Evolutionary conservation across 2,797 vertebrate genomes (phyloP), one percentile per base, ranked within the genome.

Genomic region (Buphagus erythrorhynchus): DNA sequence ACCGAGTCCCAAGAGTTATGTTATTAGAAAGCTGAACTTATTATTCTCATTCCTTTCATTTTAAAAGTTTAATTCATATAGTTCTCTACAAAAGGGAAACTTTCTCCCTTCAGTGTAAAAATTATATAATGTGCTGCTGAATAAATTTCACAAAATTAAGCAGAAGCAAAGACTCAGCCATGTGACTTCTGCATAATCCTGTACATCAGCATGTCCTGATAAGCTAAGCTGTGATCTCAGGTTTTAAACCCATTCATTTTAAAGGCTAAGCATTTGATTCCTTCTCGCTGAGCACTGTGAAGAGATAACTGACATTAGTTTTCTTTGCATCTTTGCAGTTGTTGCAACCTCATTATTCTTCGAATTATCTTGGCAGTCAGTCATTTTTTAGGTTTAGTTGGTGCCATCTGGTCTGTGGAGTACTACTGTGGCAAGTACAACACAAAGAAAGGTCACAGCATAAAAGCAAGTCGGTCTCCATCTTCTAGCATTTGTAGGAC

Each of bases 381-480:
- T 86, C 0, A 92, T 95, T 97, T 97, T 89, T 88, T 76, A 83
- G 94, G 86, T 92, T 97, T 88, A 85, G 87, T 36, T 94, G 97
- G 97, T 97, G 97, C 97, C 97, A 97, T 97, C 95, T 97, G 1
- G 96, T 98, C 97, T 98, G 94, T 97, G 82, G 86, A 96, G 78
- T n/a, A 86, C 61, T 80, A 42, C 25, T 7, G 74, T 79, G 87
- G 77, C 84, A 94, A 92, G 84, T 65, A 88, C 71, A 94, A 88
- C 51, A 94, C 35, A 95, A 97, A 90, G 74, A 94, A 94, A 96
- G 90, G 95, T 97, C 95, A 95, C n/a, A 80, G 81, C 63, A 82
- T 52, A 84, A 96, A 91, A 75, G 77, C 28, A 82, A 90, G 43
- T 48, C 79, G 81, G 69, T 68, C 46, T 89, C 62, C 55, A 54